A percentile compares a stretch with the other conserved stretches of the same genome.
Evolutionary conservation across 2,888 invertebrate species (phyloP).

Genomic region (Eumerus sabulonum): DNA sequence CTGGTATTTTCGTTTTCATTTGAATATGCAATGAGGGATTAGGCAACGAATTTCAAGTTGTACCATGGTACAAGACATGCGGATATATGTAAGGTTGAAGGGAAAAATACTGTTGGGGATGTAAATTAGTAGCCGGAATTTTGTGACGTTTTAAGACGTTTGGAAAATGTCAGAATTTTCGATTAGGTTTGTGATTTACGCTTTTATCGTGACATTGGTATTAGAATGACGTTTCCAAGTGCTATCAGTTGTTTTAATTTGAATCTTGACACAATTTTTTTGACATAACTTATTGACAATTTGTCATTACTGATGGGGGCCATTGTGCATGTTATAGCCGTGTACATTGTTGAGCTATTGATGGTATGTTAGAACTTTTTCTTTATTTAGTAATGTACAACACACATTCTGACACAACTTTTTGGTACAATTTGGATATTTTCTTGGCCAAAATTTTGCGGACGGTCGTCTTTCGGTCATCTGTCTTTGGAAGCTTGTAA

Average conservation of each 20-base stretch:
- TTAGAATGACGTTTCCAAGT: neutral
- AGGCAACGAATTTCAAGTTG: constrained; percentile 42
- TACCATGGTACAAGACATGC: no score
- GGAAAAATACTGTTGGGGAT: constrained; percentile 39
- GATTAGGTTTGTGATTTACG: neutral
- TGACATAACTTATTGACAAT: no score
- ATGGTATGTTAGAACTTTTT: no score
- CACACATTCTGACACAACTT: no score
- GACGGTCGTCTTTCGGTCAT: no score
- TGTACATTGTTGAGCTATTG: neutral
- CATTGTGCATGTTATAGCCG: no score
- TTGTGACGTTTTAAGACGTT: neutral
- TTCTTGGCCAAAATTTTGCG: no score
- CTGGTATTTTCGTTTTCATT: constrained; percentile 62
- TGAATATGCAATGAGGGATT: constrained; percentile 64
- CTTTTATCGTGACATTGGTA: neutral
- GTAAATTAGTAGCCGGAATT: constrained; percentile 28
- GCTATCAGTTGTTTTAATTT: neutral
- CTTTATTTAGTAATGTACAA: no score
- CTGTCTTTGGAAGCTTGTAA: no score
- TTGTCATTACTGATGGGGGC: no score
- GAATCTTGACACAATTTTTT: neutral
- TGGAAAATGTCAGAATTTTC: constrained; percentile 11
- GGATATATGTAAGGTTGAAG: constrained; percentile 12
- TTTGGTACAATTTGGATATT: no score